phyloP scores from a whole-genome alignment of 2,797 vertebrate species.

The Neomorphus geoffroyi region DNA sequence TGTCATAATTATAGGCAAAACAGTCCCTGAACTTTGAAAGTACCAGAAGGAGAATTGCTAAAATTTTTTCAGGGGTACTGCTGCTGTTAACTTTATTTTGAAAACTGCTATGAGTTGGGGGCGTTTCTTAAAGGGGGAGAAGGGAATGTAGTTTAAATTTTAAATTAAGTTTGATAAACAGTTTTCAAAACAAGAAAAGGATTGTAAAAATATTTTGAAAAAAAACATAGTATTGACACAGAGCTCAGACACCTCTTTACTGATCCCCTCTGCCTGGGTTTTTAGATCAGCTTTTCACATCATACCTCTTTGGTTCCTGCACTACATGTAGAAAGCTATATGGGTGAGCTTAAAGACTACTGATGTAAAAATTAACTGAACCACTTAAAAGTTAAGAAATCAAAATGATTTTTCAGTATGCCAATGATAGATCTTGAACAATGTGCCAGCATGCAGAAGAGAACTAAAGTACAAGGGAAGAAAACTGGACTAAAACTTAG shows the following conservation, averaged over 20 bases:
- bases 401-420: neutral
- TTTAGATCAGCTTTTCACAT: neutral
- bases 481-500: neutral
- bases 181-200: neutral
- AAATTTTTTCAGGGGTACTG: neutral
- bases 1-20: neutral
- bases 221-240: neutral
- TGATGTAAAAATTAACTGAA: neutral
- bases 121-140: neutral
- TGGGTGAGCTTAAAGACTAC: neutral
- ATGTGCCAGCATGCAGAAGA: neutral
- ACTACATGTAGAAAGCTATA: neutral
- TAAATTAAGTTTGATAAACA: neutral
- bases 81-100: neutral
- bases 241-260: neutral
- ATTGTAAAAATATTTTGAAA: neutral
- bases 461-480: neutral
- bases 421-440: neutral
- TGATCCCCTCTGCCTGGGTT: neutral
- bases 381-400: neutral
- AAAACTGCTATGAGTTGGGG: neutral
- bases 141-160: neutral
- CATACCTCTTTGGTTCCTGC: neutral
- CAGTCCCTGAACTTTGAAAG: neutral
- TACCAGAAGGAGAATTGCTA: neutral